Evolutionary conservation across 1,140 invertebrate genomes (phyloP), one percentile per base, ranked within the genome.

Genomic region (Mylabris phalerata): DNA sequence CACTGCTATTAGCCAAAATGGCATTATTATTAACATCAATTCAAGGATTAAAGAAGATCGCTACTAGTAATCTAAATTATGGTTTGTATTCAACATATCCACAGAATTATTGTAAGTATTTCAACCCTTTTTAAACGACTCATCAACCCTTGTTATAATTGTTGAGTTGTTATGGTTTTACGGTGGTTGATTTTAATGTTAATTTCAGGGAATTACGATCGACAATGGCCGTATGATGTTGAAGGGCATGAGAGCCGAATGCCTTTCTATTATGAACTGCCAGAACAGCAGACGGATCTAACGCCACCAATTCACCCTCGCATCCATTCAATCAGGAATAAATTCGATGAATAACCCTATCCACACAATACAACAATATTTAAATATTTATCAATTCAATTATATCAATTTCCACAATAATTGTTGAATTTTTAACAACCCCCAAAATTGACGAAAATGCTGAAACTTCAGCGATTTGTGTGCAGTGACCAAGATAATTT

Each of bases 21-120:
- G 87, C 87, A 0, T 70, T 90, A 2, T 79, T 89, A n/a, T 68
- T 90, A 1, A 84, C 86, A 7, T 86, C 85, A 1, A 88, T 90
- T 56, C 86, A 88, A 67, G 87, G 87, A 3, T 69, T 89, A 4
- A 89, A 88, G 59, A 73, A 71, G 64, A 70, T 74, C 25, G 72
- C 72, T 6, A 72, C 68, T 0, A 72, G 70, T 56, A 60, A 68
- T 40, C 32, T 72, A 3, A 72, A 73, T 61, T 74, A 74, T 55
- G 72, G 72, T 26, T 56, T 74, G 4, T 74, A 73, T 48, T 55
- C 60, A 13, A 42, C 47, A 24, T 42, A 44, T 9, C 62, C 56
- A 44, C 57, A 55, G 4, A 7, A 7, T 32, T 32, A 32, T 7
- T 32, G 32, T 32, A 7, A 5, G 32, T 32, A 19, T 19, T 19